These are phyloP conservation scores for Sitophilus oryzae DNA, from an alignment of 1,140 invertebrate genomes.

Conservation along the genomic window DNA sequence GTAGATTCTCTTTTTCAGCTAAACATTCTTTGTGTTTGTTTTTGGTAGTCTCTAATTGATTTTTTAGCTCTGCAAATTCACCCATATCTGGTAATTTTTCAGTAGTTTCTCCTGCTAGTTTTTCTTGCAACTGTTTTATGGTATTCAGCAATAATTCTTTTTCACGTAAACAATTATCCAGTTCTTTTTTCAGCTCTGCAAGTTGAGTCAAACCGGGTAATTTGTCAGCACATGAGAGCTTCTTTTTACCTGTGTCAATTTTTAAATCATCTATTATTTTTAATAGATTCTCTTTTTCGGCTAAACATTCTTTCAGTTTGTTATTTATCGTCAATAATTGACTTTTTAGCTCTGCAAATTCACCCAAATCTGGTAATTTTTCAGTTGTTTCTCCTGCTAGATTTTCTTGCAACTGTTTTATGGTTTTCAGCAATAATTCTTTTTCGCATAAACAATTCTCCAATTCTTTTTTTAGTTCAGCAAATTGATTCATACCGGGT, in stretches of 20 bases:
- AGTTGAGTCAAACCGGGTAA: background rate
- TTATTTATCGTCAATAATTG: constrained; percentile 3
- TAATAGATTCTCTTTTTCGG: constrained; percentile 5
- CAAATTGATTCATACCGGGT: constrained; percentile 1
- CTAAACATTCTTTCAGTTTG: constrained; percentile 16
- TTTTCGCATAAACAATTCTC: constrained; percentile 12
- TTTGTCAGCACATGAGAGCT: background rate
- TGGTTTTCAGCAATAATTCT: constrained; percentile 6
- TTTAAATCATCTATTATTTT: constrained; percentile 12
- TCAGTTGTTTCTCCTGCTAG: background rate
- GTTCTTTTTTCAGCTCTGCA: background rate
- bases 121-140: background rate
- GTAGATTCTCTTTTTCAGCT: constrained; percentile 4
- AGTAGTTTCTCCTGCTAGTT: no score
- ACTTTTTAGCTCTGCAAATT: constrained; percentile 2
- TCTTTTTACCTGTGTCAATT: no score
- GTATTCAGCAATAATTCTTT: background rate
- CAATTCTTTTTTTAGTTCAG: constrained; percentile 2
- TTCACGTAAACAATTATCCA: constrained; percentile 8
- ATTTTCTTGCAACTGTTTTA: constrained; percentile 6
- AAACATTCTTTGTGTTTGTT: background rate
- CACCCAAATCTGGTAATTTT: background rate
- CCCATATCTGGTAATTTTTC: no score
- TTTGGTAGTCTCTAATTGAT: background rate
- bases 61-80: background rate